These are phyloP conservation scores for Chaetodon trifascialis DNA, from an alignment of 2,113 vertebrate species.

Conservation along the genomic window DNA sequence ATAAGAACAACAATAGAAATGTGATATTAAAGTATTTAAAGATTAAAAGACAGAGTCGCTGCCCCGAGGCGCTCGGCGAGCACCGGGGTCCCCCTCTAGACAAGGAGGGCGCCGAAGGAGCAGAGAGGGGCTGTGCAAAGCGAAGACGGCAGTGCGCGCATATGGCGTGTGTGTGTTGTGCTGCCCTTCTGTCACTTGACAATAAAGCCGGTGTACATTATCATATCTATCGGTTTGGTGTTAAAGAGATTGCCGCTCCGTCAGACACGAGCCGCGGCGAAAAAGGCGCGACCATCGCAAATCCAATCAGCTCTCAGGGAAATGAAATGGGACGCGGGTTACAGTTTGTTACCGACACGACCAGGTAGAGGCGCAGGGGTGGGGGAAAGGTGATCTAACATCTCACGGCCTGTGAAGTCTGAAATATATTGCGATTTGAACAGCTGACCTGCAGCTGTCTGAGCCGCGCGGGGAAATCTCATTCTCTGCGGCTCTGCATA, in stretches of 20 bases:
- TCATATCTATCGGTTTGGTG: constrained; percentile 79
- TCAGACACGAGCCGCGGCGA: constrained; percentile 55
- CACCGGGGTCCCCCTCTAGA: constrained; percentile 43
- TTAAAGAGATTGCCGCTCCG: constrained; percentile 79
- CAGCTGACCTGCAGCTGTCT: constrained; percentile 66
- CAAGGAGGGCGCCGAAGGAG: constrained; percentile 21
- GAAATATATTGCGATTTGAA: constrained; percentile 74
- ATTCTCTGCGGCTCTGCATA: constrained; percentile 60
- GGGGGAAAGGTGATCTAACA: constrained; percentile 63
- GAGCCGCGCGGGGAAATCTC: constrained; percentile 56
- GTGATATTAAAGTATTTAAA: constrained; percentile 65
- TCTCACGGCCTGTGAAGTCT: constrained; percentile 62
- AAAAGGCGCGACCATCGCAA: constrained; percentile 74
- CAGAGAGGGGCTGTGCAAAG: constrained; percentile 37
- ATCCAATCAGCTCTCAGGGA: constrained; percentile 83
- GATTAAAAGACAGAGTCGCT: constrained; percentile 59
- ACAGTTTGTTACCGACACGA: constrained; percentile 72
- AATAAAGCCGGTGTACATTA: constrained; percentile 82
- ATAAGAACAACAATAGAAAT: constrained; percentile 58
- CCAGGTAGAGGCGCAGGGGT: constrained; percentile 41
- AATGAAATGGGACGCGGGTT: constrained; percentile 80
- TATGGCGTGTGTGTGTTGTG: constrained; percentile 35
- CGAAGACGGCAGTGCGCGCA: constrained; percentile 15
- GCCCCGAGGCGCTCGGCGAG: constrained; percentile 52
- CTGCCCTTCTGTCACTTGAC: constrained; percentile 75